Conservation (phyloP, 1,140 invertebrate genomes). For the Thaumetopoea pityocampa region DNA sequence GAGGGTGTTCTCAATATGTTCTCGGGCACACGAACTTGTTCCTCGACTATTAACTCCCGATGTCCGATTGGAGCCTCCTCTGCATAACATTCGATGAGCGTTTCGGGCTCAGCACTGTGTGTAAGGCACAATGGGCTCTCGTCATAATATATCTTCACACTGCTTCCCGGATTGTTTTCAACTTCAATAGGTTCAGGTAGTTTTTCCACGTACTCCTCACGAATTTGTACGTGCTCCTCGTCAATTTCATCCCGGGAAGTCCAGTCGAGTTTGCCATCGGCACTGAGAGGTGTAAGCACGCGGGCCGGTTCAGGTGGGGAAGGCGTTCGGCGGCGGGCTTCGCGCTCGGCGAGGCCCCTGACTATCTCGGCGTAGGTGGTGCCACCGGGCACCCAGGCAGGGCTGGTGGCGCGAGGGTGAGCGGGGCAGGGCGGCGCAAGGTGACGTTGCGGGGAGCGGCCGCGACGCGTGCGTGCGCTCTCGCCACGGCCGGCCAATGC, state of each 20-base stretch:
- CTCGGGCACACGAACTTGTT: too few relatives aligned
- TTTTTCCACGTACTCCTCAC: too few relatives aligned
- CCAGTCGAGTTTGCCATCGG: too few relatives aligned
- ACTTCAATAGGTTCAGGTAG: too few relatives aligned
- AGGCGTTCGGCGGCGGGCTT: constrained; percentile 29
- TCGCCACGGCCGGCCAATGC: constrained; percentile 62
- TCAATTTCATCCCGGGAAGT: constrained; percentile 1
- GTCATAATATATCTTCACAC: too few relatives aligned
- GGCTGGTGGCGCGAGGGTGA: constrained; percentile 80
- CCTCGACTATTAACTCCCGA: too few relatives aligned
- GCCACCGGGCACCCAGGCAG: constrained; percentile 75
- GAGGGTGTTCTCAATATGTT: constrained; percentile 4
- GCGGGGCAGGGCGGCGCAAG: constrained; percentile 60
- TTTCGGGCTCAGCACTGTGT: too few relatives aligned
- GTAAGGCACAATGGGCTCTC: too few relatives aligned
- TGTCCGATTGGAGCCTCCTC: too few relatives aligned
- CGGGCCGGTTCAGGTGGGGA: constrained; percentile 3
- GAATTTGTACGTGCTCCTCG: constrained; percentile 7
- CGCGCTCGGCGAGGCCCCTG: constrained; percentile 75
- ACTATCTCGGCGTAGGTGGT: constrained; percentile 87
- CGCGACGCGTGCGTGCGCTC: constrained; percentile 39
- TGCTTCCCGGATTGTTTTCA: too few relatives aligned
- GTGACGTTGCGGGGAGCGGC: constrained; percentile 61
- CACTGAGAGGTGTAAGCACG: too few relatives aligned
- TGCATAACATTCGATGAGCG: constrained; percentile 16